Evolutionary conservation across 1,140 invertebrate species (phyloP).

Genomic region (Pogonomyrmex barbatus): DNA sequence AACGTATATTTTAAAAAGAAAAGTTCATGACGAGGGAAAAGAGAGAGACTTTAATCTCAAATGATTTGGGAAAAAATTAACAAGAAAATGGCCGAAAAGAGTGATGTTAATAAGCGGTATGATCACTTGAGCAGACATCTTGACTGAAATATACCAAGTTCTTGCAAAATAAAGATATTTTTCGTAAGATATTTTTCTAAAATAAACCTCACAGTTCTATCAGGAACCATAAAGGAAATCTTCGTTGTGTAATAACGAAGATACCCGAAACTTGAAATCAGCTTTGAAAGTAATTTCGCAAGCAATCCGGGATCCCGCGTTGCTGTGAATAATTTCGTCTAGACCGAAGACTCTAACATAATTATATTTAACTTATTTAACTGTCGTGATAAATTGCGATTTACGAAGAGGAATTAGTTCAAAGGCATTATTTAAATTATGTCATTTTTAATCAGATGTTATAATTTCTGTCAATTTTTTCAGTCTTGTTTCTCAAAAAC

Average conservation of each 20-base stretch:
- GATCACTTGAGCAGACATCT: neutral
- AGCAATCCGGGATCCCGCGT: neutral
- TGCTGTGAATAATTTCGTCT: slow-evolving; percentile 29
- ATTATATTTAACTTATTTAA: slow-evolving; percentile 51
- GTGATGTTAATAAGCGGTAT: neutral
- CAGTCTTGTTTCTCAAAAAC: neutral
- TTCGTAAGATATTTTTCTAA: neutral
- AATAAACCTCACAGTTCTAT: neutral
- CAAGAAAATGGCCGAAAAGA: neutral
- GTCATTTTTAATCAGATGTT: neutral
- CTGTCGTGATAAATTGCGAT: neutral
- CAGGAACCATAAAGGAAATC: neutral
- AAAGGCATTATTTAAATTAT: neutral
- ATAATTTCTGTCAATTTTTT: neutral
- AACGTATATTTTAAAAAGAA: neutral
- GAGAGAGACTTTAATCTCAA: slow-evolving; percentile 4
- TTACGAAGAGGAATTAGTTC: neutral
- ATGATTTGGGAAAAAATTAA: neutral
- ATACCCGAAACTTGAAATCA: slow-evolving; percentile 24
- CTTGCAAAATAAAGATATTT: neutral
- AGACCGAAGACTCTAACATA: neutral
- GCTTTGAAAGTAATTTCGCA: slow-evolving; percentile 34
- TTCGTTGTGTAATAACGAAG: neutral
- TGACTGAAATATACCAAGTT: slow-evolving; percentile 17
- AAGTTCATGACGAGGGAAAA: neutral